Base-by-base conservation (phyloP, 2,797 vertebrate genomes). In the Hypotaenidia okinawae region DNA sequence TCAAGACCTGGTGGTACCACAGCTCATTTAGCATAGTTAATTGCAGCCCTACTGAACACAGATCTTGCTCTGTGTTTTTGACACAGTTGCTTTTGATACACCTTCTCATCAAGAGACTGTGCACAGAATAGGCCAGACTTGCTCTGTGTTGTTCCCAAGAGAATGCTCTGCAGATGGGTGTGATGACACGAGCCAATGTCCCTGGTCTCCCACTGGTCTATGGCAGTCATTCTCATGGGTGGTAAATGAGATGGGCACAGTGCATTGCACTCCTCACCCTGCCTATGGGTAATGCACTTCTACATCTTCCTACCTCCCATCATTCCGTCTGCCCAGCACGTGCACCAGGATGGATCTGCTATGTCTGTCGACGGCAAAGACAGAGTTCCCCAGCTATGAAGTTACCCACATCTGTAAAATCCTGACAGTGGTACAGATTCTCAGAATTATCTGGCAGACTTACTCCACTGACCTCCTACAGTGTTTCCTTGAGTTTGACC, bases 331-430 rank as follows among this genome's bases (percentile, higher is more conserved):
- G 83, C 43, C 37, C 83, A 61, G n/a, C n/a, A 15, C 3, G 47
- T 16, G n/a, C 37, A 10, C 59, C 0, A 3, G 28, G 49, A 47
- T 23, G 41, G 18, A 39, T n/a, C 68, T 0, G 5, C 33, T 55
- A 18, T 18, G 37, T 73, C 58, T 55, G 28, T n/a, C 1, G 11
- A 73, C 0, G 4, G 59, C 39, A 82, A 33, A 59, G 66, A 24
- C 10, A 27, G 27, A 37, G 41, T 15, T 47, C 41, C n/a, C 59
- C 33, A 17, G 23, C 27, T 73, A 12, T 5, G 22, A 45, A 54
- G 17, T 15, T n/a, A n/a, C 28, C n/a, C 33, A n/a, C 23, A 47
- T 6, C 58, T 52, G 35, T 43, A 61, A 67, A 43, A 35, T 33
- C 45, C 16, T 30, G 24, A 49, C 33, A 5, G 25, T 13, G 24